These are phyloP conservation scores for Phalacrocorax carbo DNA, from an alignment of 2,113 vertebrate species.

Conservation along the genomic window DNA sequence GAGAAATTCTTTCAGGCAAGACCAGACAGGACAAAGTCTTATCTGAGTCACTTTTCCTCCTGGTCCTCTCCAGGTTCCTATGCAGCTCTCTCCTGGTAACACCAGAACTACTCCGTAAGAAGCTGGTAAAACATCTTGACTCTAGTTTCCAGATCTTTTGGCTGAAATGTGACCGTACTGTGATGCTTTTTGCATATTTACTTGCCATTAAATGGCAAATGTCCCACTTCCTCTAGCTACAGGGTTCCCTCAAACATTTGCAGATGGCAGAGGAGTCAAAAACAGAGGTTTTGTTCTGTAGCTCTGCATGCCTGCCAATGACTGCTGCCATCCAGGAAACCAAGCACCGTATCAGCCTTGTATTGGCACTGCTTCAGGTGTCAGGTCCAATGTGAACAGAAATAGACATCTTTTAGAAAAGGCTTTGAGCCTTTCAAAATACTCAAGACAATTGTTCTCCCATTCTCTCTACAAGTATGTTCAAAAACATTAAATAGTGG, in stretches of 20 bases:
- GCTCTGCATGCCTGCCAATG: background rate
- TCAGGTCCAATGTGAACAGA: background rate
- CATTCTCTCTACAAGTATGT: background rate
- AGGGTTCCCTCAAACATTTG: background rate
- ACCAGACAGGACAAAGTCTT: background rate
- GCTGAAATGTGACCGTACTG: background rate
- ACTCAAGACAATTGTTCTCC: background rate
- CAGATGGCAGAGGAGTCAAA: background rate
- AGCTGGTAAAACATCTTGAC: background rate
- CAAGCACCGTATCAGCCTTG: background rate
- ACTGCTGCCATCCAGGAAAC: background rate
- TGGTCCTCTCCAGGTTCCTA: background rate
- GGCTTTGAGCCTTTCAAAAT: background rate
- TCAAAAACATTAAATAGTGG: background rate
- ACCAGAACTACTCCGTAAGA: background rate
- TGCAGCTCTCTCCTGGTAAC: background rate
- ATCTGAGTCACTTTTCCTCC: background rate
- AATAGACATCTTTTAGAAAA: background rate
- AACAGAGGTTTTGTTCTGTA: background rate
- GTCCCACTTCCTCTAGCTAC: background rate
- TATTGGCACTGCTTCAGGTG: background rate
- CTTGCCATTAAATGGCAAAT: background rate
- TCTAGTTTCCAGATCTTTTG: background rate
- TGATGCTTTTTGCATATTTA: background rate
- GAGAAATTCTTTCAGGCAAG: background rate